Evolutionary conservation across 2,888 invertebrate genomes (phyloP), one percentile per base, ranked within the genome.

Genomic region (Tuta absoluta): DNA sequence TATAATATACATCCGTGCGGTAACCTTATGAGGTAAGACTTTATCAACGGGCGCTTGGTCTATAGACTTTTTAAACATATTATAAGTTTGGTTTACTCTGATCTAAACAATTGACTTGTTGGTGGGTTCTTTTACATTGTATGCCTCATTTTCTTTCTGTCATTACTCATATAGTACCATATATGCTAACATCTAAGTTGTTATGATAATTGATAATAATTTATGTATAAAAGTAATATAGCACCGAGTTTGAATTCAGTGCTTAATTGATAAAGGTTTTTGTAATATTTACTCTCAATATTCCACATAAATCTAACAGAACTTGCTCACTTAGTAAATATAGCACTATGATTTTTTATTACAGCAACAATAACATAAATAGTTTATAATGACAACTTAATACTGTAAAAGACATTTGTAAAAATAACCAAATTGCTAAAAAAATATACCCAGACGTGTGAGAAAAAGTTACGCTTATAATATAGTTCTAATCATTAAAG

Each of bases 161-260:
- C 1, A 33, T 33, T 33, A 10, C 1, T 8, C 33, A 33, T 33
- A 1, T 33, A 33, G 4, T 33, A 33, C 33, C 33, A 8, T 45
- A 45, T 17, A 45, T n/a, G n/a, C 45, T 45, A n/a, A n/a, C n/a
- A 45, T 14, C 17, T 3, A 45, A 7, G 3, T 17, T 14, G 17
- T 8, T 45, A 45, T 17, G 1, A n/a, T 45, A 17, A 11, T 7
- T 4, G 11, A 17, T 17, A 5, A 45, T 45, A 45, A 45, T 5
- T n/a, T 17, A n/a, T 45, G 4, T n/a, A n/a, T 45, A 7, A n/a
- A 45, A 45, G 17, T 21, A 56, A 41, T 19, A 63, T 33, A 66
- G 66, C 66, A 66, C 66, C 66, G 60, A 38, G 33, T 61, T 48
- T 33, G 61, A 63, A 66, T 66, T 66, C 66, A 66, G 66, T 66